Percentiles rank a stretch among this genome's conserved stretches.
Conservation (phyloP, 2,113 vertebrate genomes). For the Anguilla japonica region DNA sequence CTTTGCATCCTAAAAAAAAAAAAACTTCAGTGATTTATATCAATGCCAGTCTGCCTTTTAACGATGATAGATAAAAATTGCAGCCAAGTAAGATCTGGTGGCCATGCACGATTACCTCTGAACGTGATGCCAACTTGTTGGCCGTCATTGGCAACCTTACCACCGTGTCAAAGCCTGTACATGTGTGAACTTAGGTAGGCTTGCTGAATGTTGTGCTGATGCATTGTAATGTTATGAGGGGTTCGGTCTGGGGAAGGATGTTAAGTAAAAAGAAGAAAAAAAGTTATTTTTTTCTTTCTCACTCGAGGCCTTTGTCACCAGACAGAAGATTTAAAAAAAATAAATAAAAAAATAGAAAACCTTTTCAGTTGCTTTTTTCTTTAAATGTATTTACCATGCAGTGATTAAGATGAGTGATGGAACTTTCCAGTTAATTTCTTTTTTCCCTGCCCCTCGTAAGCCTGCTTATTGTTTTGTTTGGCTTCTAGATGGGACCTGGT, state of each 20-base stretch:
- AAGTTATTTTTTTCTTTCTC: conserved; percentile 56
- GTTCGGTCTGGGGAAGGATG: conserved; percentile 54
- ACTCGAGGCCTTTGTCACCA: conserved; percentile 76
- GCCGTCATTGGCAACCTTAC: conserved; percentile 59
- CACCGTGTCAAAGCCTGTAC: conserved; percentile 67
- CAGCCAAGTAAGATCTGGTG: conserved; percentile 60
- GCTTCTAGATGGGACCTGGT: not conserved
- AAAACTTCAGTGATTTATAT: conserved; percentile 37
- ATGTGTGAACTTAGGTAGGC: conserved; percentile 55
- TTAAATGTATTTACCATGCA: conserved; percentile 63
- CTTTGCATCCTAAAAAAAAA: not conserved
- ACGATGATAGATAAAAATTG: conserved; percentile 24
- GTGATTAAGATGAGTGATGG: conserved; percentile 4
- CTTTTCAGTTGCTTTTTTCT: conserved; percentile 62
- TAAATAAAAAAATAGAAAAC: conserved; percentile 60
- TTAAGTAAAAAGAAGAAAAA: conserved; percentile 45
- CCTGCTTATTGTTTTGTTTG: not conserved
- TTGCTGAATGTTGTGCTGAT: conserved; percentile 57
- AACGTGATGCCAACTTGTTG: conserved; percentile 66
- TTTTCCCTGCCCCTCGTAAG: not conserved
- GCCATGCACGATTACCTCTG: conserved; percentile 68
- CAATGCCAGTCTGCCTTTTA: conserved; percentile 47
- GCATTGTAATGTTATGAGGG: conserved; percentile 52
- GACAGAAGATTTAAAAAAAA: conserved; percentile 59
- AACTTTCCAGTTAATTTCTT: not conserved